Evolutionary conservation across 2,888 invertebrate species (phyloP).

Genomic region (Eristalis intricaria): DNA sequence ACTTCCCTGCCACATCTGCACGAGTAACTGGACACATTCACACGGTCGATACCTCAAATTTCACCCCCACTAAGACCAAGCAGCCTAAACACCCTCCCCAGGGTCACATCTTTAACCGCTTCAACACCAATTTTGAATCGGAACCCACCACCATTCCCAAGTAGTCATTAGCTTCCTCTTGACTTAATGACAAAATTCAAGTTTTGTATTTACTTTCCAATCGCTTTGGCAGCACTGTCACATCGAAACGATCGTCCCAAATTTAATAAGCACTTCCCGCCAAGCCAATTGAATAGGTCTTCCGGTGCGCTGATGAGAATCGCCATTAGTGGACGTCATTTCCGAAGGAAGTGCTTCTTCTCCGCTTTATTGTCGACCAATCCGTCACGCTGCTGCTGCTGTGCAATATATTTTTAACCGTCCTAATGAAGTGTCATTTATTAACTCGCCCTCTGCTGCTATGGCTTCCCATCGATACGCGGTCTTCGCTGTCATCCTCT

Average conservation of each 20-base stretch:
- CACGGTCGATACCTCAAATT: too few species aligned
- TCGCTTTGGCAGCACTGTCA: not conserved
- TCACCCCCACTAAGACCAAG: too few species aligned
- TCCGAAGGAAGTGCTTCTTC: not conserved
- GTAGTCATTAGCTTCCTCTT: not conserved
- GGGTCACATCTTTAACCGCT: too few species aligned
- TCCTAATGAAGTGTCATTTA: constrained; percentile 4
- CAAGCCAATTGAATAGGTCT: not conserved
- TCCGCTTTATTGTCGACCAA: not conserved
- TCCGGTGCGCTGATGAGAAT: not conserved
- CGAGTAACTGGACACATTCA: too few species aligned
- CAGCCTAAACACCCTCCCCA: too few species aligned
- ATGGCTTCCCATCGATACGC: not conserved
- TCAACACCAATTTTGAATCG: too few species aligned
- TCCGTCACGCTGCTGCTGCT: not conserved
- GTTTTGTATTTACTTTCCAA: not conserved
- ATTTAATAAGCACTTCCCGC: not conserved
- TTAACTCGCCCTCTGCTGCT: not conserved
- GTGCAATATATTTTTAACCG: not conserved
- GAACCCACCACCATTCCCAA: too few species aligned
- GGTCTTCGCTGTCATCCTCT: not conserved
- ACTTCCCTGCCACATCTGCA: too few species aligned
- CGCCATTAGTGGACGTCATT: not conserved
- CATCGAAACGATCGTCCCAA: not conserved
- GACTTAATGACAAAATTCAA: not conserved